Conservation (phyloP, 2,113 vertebrate genomes). For the Pithys albifrons region DNA sequence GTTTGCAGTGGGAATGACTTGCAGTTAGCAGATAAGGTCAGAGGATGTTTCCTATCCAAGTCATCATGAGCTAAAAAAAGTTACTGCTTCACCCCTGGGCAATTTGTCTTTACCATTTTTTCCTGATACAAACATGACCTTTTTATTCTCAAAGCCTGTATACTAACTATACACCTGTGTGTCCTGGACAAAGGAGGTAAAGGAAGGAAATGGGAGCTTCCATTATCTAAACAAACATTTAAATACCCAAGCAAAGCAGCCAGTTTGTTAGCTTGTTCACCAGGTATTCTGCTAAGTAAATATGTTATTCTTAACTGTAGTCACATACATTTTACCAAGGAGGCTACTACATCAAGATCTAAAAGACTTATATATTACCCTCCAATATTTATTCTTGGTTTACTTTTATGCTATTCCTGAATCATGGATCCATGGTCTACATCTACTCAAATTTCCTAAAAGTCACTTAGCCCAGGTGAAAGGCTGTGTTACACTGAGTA, state of each 20-base stretch:
- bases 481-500: not conserved
- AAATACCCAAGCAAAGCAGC: not conserved
- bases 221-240: not conserved
- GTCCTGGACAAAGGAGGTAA: not conserved
- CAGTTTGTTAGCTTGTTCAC: not conserved
- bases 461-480: not conserved
- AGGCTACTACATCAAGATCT: not conserved
- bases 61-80: not conserved
- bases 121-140: not conserved
- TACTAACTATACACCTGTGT: not conserved
- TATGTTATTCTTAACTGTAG: not conserved
- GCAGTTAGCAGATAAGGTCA: slow-evolving; percentile 36
- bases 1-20: slow-evolving; percentile 12
- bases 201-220: not conserved
- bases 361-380: not conserved
- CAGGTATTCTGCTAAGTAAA: not conserved
- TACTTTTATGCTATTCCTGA: not conserved
- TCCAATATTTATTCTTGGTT: not conserved
- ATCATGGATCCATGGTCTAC: not conserved
- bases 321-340: not conserved
- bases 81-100: not conserved
- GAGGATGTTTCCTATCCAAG: not conserved
- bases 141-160: not conserved
- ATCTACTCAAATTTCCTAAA: fast-evolving
- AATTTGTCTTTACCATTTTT: not conserved